Conservation (phyloP, 2,797 vertebrate species). For the Smutsia gigantea region DNA sequence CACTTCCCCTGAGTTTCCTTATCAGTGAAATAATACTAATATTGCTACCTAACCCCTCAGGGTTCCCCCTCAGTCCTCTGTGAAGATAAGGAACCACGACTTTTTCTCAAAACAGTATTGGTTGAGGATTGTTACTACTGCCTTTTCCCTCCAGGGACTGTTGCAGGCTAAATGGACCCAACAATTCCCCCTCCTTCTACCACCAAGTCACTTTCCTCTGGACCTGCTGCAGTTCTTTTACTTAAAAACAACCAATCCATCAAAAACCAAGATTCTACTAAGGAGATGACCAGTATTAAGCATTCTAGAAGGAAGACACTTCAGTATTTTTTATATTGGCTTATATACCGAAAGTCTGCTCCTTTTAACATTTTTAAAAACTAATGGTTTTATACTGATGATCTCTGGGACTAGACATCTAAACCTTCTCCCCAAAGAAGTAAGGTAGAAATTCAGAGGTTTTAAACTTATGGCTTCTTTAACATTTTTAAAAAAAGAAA, state of each 20-base stretch:
- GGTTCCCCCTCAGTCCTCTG: background rate
- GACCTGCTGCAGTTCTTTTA: background rate
- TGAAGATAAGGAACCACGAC: background rate
- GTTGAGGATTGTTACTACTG: background rate
- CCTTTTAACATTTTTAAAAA: background rate
- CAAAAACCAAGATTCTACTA: background rate
- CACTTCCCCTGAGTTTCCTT: background rate
- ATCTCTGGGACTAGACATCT: background rate
- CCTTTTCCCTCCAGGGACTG: background rate
- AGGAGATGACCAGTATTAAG: background rate
- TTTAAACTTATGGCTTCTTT: background rate
- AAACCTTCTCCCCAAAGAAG: background rate
- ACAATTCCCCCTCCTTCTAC: background rate
- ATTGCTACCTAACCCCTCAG: background rate
- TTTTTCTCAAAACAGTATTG: background rate
- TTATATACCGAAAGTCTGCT: background rate
- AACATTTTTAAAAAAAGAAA: background rate
- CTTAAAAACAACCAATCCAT: background rate
- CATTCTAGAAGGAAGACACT: background rate
- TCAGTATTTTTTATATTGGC: background rate
- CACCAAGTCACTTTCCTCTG: background rate
- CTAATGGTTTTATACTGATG: background rate
- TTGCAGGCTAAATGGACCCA: background rate
- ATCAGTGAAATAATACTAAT: no score
- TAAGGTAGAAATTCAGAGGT: background rate